Evolutionary conservation across 2,113 vertebrate species (phyloP), one percentile per base, ranked within the genome.

Genomic region (Paradisaea rubra): DNA sequence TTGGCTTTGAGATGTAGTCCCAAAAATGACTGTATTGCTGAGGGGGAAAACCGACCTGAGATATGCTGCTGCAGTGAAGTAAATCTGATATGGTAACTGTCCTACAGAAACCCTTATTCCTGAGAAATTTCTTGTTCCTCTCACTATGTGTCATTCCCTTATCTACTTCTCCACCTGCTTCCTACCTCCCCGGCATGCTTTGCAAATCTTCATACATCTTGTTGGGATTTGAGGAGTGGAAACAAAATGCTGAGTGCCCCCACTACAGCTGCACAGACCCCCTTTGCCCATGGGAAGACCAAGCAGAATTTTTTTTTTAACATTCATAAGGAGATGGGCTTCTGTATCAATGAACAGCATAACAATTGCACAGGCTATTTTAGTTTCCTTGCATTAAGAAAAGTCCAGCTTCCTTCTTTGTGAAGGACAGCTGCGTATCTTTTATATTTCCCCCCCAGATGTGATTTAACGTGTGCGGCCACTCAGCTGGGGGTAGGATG

Each of bases 381-480:
- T 31, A 66, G 19, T 72, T 88, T 68, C 28, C 18, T 82, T 3
- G 1, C 27, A n/a, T 42, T 64, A 41, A 57, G 18, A 61, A 52
- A 54, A 59, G 53, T 3, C 33, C 31, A 37, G 2, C 10, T 71
- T 92, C 35, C 57, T 69, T 60, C 28, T 69, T 30, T 24, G 19
- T 49, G 39, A 73, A 52, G 69, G 31, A 54, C 16, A 47, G 35
- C 37, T 59, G 33, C 0, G 3, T 19, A 1, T 35, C 50, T 83
- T n/a, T 57, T 7, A 2, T 44, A 1, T 23, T 91, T 71, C 15
- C 13, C 17, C 9, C 25, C 59, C 12, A 33, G 9, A 41, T 0
- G 21, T 25, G 57, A 54, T 13, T 28, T 30, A 22, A 64, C 4
- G 4, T 4, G 15, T 42, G 41, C 0, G 0, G 47, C 15, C 37